These are phyloP conservation scores for Pocillopora damicornis DNA, from an alignment of 64 coral and sea anemone species.

Conservation along the genomic window DNA sequence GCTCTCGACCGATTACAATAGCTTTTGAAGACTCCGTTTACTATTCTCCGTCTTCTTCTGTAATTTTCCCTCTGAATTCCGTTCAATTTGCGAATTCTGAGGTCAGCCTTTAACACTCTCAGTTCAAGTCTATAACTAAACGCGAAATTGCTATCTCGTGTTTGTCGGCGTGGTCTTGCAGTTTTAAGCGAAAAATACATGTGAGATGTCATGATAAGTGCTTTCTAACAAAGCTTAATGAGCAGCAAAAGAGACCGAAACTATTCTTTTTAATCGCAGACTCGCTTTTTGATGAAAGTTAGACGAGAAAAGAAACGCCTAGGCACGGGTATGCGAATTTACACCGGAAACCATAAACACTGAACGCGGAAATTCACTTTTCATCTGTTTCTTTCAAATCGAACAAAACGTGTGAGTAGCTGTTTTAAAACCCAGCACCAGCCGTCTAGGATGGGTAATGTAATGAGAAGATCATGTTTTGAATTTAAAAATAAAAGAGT, in stretches of 20 bases:
- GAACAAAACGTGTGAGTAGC: no score
- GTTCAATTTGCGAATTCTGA: background rate
- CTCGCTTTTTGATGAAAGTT: background rate
- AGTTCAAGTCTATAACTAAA: no score
- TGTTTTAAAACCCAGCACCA: background rate
- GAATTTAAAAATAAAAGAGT: background rate
- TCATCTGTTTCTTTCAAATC: background rate
- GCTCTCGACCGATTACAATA: background rate
- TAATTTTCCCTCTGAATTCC: background rate
- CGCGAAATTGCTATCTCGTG: background rate
- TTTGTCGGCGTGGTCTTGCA: background rate
- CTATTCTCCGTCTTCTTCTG: background rate
- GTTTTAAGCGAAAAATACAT: background rate
- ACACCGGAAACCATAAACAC: background rate
- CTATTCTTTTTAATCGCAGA: background rate
- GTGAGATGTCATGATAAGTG: background rate
- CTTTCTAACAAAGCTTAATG: background rate
- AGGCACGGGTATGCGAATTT: background rate
- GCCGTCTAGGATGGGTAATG: background rate
- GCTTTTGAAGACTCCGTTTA: background rate
- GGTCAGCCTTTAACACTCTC: background rate
- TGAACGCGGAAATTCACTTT: background rate
- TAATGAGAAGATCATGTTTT: background rate
- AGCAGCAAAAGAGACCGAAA: constrained; percentile 16
- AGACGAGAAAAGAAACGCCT: constrained; percentile 3